phyloP scores from a whole-genome alignment of 2,797 vertebrate genomes.

The Mastacembelus armatus region DNA sequence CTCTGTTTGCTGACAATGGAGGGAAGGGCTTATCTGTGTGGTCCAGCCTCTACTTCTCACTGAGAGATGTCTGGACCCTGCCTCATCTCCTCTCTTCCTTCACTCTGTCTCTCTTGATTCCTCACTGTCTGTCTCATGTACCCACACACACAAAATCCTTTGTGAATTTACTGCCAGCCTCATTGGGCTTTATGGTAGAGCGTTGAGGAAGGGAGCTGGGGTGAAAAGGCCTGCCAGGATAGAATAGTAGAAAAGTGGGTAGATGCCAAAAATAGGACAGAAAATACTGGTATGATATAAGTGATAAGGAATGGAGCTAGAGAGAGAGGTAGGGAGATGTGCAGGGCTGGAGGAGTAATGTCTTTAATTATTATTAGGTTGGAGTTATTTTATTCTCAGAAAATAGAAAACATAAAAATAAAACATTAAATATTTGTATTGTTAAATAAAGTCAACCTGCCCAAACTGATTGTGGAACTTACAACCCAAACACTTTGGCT shows the following conservation, averaged over 20 bases:
- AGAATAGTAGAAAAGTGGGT: conserved; percentile 23
- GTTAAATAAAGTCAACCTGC: not conserved
- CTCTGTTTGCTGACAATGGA: conserved; percentile 61
- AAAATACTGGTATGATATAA: conserved; percentile 8
- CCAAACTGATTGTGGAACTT: conserved; percentile 13
- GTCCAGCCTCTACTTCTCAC: conserved; percentile 70
- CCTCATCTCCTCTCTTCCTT: conserved; percentile 42
- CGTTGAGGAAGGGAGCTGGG: conserved; percentile 9
- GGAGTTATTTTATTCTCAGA: too few species aligned
- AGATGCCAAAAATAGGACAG: conserved; percentile 12
- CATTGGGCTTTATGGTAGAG: conserved; percentile 42
- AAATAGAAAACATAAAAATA: too few species aligned
- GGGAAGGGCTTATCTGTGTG: conserved; percentile 77
- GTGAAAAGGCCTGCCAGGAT: conserved; percentile 14
- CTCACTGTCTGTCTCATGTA: conserved; percentile 5
- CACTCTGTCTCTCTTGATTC: conserved; percentile 28
- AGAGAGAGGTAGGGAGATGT: not conserved
- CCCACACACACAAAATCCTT: conserved; percentile 1
- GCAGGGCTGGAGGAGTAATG: not conserved
- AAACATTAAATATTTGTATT: too few species aligned
- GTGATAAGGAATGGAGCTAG: not conserved
- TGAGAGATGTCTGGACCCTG: conserved; percentile 61
- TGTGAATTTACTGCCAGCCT: conserved; percentile 37
- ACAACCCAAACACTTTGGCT: conserved; percentile 20
- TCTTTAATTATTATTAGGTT: too few species aligned